Evolutionary conservation across 1,140 invertebrate species (phyloP).

Genomic region (Metaphire vulgaris): DNA sequence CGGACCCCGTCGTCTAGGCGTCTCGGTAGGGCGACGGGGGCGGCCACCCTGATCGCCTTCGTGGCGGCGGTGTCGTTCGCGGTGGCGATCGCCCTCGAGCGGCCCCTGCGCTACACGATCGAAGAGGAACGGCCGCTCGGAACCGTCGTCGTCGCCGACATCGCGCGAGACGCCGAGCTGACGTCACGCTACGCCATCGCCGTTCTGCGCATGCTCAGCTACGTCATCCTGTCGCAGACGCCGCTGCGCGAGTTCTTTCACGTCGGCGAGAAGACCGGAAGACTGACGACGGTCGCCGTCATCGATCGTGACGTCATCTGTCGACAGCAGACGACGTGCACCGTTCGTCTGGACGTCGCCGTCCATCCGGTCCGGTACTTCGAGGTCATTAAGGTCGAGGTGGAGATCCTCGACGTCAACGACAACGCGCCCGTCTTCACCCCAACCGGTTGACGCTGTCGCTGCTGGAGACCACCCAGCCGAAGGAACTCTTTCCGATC

Average conservation of each 20-base stretch:
- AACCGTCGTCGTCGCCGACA: neutral
- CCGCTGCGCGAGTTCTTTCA: neutral
- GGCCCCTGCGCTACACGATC: neutral
- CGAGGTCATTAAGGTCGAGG: conserved; percentile 3
- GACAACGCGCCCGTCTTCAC: conserved; percentile 15
- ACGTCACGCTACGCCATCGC: neutral
- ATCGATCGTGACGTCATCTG: conserved; percentile 5
- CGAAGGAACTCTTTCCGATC: neutral
- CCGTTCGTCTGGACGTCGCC: neutral
- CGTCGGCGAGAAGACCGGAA: neutral
- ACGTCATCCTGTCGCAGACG: neutral
- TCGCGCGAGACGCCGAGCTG: neutral
- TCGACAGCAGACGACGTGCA: neutral
- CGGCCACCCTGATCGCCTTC: neutral
- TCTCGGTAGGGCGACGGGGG: neutral
- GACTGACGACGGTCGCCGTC: neutral
- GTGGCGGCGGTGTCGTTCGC: neutral
- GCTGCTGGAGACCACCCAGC: neutral
- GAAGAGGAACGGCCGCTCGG: neutral
- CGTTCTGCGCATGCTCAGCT: neutral
- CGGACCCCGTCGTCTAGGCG: neutral
- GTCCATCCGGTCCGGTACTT: conserved; percentile 13
- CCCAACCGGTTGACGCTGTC: neutral
- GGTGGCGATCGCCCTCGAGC: neutral
- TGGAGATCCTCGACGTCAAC: conserved; percentile 6